Conservation (phyloP, 2,113 vertebrate genomes). For the Numida meleagris region DNA sequence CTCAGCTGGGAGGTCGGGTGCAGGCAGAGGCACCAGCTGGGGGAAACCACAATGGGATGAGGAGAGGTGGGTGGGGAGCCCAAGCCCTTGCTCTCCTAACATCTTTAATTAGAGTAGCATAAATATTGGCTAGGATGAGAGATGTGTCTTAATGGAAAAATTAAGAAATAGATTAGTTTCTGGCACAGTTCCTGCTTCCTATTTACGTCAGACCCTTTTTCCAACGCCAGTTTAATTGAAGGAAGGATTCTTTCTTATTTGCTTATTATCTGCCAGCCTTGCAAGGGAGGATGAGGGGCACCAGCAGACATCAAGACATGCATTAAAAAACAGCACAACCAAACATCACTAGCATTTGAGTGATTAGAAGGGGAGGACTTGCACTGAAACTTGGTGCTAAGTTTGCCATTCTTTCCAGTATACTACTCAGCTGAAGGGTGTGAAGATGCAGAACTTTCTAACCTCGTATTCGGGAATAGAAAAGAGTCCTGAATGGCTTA, state of each 20-base stretch:
- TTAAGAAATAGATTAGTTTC: constrained; percentile 12
- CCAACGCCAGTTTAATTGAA: neutral
- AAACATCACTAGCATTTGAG: neutral
- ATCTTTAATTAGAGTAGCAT: neutral
- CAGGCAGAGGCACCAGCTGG: neutral
- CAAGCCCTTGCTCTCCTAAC: neutral
- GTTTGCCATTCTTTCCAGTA: neutral
- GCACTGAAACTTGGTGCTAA: neutral
- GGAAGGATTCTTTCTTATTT: neutral
- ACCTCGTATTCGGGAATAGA: neutral
- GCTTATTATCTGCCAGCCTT: neutral
- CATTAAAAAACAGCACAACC: neutral
- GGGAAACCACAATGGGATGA: neutral
- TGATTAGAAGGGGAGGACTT: neutral
- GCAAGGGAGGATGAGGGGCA: neutral
- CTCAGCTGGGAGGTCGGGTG: neutral
- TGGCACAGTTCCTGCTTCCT: neutral
- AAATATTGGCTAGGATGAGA: neutral
- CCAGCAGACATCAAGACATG: neutral
- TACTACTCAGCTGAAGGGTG: neutral
- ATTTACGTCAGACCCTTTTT: neutral
- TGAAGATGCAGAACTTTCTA: neutral
- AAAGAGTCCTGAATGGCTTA: neutral
- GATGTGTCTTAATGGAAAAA: constrained; percentile 6
- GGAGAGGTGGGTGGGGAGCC: neutral